Percentiles rank a stretch among this genome's conserved stretches.
These are phyloP conservation scores for Heteropelma amictum DNA, from an alignment of 2,888 invertebrate species.

Conservation along the genomic window DNA sequence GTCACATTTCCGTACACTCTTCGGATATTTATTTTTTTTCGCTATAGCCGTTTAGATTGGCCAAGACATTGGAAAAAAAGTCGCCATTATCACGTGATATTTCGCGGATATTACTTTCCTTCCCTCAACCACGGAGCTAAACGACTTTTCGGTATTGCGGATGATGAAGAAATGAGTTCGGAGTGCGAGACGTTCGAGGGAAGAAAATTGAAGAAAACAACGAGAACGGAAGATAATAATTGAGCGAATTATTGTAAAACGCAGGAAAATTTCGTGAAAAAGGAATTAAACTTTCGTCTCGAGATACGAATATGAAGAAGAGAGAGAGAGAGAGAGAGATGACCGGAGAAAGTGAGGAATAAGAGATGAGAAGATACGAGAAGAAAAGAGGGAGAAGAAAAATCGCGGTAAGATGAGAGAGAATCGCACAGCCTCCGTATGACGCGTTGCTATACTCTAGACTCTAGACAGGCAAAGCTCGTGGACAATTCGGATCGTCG, in stretches of 20 bases:
- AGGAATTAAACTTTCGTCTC: background rate
- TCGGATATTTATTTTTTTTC: background rate
- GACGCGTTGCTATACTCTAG: slow-evolving; percentile 57
- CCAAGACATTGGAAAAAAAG: background rate
- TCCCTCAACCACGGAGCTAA: no score
- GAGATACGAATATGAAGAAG: background rate
- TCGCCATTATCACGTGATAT: background rate
- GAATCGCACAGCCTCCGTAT: slow-evolving; percentile 55
- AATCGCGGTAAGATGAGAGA: slow-evolving; percentile 18
- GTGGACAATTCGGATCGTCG: slow-evolving; percentile 67
- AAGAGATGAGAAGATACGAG: background rate
- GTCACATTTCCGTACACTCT: no score
- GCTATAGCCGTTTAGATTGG: background rate
- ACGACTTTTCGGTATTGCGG: background rate
- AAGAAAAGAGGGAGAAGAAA: slow-evolving; percentile 11
- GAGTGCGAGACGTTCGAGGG: no score
- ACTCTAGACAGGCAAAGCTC: slow-evolving; percentile 56
- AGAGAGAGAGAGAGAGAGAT: no score
- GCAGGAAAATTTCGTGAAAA: background rate
- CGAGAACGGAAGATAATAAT: background rate
- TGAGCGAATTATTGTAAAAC: background rate
- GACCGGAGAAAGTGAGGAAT: background rate
- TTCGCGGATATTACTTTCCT: no score
- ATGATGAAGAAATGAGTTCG: background rate
- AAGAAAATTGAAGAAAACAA: background rate